A percentile compares a stretch with the other conserved stretches of the same genome.
phyloP scores from a whole-genome alignment of 2,113 vertebrate genomes.

The Siphamia tubifer region DNA sequence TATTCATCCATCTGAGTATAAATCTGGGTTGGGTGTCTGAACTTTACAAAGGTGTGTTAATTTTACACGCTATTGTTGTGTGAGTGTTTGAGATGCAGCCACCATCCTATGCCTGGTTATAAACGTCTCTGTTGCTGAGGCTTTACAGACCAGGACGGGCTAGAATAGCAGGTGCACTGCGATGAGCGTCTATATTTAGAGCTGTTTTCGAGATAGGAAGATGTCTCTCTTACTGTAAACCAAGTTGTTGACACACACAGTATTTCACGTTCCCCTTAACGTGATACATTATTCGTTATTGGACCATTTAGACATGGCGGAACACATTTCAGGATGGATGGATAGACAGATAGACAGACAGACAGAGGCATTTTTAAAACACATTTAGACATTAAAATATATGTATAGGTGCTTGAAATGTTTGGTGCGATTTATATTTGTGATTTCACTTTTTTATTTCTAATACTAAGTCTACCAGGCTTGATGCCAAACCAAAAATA shows the following conservation, averaged over 20 bases:
- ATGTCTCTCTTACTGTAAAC: slow-evolving; percentile 38
- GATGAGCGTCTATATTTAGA: slow-evolving; percentile 67
- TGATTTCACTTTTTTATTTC: too few species aligned
- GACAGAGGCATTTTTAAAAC: too few species aligned
- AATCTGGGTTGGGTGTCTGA: too few species aligned
- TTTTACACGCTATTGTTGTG: neutral
- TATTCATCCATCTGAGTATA: too few species aligned
- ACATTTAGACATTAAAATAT: too few species aligned
- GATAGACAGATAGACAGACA: neutral
- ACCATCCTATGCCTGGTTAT: slow-evolving; percentile 32
- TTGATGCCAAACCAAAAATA: too few species aligned
- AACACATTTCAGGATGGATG: neutral
- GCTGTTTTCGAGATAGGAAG: slow-evolving; percentile 45
- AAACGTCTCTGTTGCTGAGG: slow-evolving; percentile 69
- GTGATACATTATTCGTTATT: slow-evolving; percentile 4
- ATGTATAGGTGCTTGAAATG: too few species aligned
- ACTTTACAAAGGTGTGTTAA: neutral
- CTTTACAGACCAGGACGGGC: slow-evolving; percentile 13
- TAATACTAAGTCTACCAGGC: too few species aligned
- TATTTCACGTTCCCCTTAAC: neutral
- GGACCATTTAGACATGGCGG: neutral
- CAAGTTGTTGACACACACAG: slow-evolving; percentile 14
- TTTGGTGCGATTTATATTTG: too few species aligned
- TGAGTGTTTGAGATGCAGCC: neutral
- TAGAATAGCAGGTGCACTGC: slow-evolving; percentile 62